Percentiles rank a stretch among this genome's conserved stretches.
Evolutionary conservation across 1,140 invertebrate genomes (phyloP).

Genomic region (Copidosoma floridanum): DNA sequence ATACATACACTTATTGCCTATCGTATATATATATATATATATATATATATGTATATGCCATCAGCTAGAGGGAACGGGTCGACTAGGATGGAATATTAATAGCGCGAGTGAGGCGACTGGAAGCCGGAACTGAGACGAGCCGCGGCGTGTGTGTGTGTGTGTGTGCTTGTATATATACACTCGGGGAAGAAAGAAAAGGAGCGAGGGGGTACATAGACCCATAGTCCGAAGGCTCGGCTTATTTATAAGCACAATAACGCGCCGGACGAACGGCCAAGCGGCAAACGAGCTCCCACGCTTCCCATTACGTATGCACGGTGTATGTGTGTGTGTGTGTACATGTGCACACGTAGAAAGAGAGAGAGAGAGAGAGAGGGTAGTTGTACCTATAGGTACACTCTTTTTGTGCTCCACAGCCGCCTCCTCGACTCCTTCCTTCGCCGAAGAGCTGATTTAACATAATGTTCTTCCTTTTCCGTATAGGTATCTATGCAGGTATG

Average conservation of each 20-base stretch:
- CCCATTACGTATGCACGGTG: conserved; percentile 9
- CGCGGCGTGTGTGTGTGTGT: not conserved
- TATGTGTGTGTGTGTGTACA: no score
- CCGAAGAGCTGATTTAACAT: not conserved
- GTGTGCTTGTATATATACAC: not conserved
- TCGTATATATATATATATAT: no score
- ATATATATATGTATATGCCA: no score
- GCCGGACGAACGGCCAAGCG: conserved; percentile 13
- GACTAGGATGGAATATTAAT: conserved; percentile 26
- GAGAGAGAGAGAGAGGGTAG: no score
- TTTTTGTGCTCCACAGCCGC: not conserved
- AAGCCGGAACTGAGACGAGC: conserved; percentile 28
- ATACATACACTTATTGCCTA: conserved; percentile 10
- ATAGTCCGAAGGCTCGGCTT: conserved; percentile 12
- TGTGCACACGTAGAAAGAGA: no score
- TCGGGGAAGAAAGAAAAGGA: not conserved
- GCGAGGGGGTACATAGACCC: no score
- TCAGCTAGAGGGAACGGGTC: not conserved
- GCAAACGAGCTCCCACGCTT: conserved; percentile 19
- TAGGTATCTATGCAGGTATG: no score
- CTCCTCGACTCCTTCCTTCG: not conserved
- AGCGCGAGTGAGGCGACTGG: conserved; percentile 23
- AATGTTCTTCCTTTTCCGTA: conserved; percentile 17
- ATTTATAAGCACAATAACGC: conserved; percentile 32
- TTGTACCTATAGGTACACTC: not conserved